Base-by-base conservation (phyloP, 2,888 invertebrate species). In the Synanthedon tipuliformis region DNA sequence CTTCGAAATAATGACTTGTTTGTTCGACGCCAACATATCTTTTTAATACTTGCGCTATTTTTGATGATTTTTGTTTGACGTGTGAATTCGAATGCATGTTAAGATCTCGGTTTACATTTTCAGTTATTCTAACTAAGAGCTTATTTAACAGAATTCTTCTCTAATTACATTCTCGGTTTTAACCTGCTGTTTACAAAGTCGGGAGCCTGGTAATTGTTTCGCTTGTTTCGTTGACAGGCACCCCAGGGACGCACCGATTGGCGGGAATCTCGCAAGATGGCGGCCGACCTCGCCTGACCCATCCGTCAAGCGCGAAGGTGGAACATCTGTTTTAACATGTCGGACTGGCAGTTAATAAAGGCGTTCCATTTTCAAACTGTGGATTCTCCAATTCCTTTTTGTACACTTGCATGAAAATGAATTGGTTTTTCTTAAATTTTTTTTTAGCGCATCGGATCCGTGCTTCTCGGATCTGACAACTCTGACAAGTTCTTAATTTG, bases 241-340 rank as follows among this genome's bases (percentile, higher is more conserved):
- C 75, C 78, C 67, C 72, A 68, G 72, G 71, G 75, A 71, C 71
- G 70, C 70, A 60, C 58, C 67, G 76, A 82, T 79, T 82, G 82
- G 81, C 79, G 81, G 65, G 79, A 78, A 74, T 70, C 74, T 71
- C 62, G 65, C 78, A 81, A 82, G 81, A 84, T 84, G 84, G 85
- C 80, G 68, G 67, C 69, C 75, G 78, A 84, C 83, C 84, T 75
- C 68, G 72, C 69, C 78, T 84, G 85, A 85, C 83, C 83, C 77
- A 80, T 84, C 75, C 79, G 79, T 85, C 85, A 86, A 76, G 74
- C 69, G 67, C 60, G 70, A 75, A 78, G 74, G 73, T 74, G 80
- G 75, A 83, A 84, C 87, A 86, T 86, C 85, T 87, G 87, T 83
- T 81, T 79, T 78, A 78, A 78, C 78, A 79, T 82, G 76, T 80